Base-by-base conservation (phyloP, 2,888 invertebrate species). In the Drosophila kambysellisi region DNA sequence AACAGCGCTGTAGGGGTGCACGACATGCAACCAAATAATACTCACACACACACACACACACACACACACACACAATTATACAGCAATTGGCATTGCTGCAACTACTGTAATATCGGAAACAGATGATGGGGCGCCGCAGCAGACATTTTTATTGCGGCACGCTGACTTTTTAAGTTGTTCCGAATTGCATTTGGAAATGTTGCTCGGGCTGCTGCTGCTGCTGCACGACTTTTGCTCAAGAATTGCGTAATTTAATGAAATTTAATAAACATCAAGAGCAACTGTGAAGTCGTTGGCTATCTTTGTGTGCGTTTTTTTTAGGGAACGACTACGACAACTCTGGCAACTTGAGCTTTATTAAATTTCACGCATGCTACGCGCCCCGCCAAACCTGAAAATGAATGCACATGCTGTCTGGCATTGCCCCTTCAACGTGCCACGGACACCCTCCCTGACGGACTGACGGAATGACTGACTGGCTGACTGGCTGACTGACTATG, bases 81-180 rank as follows among this genome's bases (percentile, higher is more conserved):
- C 69, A 81, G 76, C 56, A 66, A 52, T 60, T 78, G 60, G 58
- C 53, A 61, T 51, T 46, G 68, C 68, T 39, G n/a, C 54, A 17
- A 17, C n/a, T 37, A 61, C 70, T 48, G 77, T 59, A 33, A 66
- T 65, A 71, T 62, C 78, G 89, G 76, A 80, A 82, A 78, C 73
- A 71, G 66, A 88, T 88, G 91, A 72, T 78, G 76, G 75, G 64
- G 70, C 73, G 70, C 63, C 74, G 54, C 68, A 70, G 82, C 85
- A 84, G 90, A 86, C 91, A 86, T 88, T 91, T 86, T 86, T 86
- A 86, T 91, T 86, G 90, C 83, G 75, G 90, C 77, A 91, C 85
- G 74, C 74, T 84, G 76, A 90, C 88, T 89, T 91, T 89, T 89
- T 88, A 91, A 88, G 88, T 88, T 86, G 90, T 91, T 86, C 91